Evolutionary conservation across 2,113 vertebrate species (phyloP).

Genomic region (Hippocampus guttulatus): DNA sequence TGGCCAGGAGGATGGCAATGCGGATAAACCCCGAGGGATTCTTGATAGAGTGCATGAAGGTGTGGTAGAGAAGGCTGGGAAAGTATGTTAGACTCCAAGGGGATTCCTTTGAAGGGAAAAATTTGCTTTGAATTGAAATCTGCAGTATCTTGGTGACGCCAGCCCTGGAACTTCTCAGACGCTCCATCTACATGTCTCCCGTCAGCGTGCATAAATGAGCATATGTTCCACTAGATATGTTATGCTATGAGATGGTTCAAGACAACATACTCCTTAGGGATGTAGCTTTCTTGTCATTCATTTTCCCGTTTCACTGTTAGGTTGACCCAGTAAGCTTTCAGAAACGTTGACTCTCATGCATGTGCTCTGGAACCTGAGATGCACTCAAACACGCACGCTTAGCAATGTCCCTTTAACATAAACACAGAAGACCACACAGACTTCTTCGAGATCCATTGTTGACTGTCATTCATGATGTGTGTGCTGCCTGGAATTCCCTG

Average conservation of each 20-base stretch:
- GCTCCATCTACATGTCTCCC: neutral
- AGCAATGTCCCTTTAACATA: too few species aligned
- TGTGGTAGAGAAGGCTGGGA: neutral
- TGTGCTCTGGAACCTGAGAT: neutral
- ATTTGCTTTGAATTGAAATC: neutral
- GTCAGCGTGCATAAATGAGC: neutral
- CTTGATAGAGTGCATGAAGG: neutral
- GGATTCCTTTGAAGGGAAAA: neutral
- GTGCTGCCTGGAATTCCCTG: constrained; percentile 33
- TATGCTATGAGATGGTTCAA: neutral
- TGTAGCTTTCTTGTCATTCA: neutral
- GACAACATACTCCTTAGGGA: neutral
- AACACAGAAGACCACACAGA: neutral
- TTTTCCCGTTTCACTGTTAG: neutral
- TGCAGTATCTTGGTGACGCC: neutral
- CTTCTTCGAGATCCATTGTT: constrained; percentile 45
- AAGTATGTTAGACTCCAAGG: neutral
- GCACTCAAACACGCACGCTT: neutral
- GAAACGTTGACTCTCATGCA: neutral
- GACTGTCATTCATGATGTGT: constrained; percentile 48
- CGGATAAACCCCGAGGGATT: neutral
- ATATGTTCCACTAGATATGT: neutral
- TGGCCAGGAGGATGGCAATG: neutral
- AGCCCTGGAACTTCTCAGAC: neutral
- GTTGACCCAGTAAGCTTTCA: neutral